phyloP scores from a whole-genome alignment of 2,888 invertebrate genomes.

The Macaria notata region DNA sequence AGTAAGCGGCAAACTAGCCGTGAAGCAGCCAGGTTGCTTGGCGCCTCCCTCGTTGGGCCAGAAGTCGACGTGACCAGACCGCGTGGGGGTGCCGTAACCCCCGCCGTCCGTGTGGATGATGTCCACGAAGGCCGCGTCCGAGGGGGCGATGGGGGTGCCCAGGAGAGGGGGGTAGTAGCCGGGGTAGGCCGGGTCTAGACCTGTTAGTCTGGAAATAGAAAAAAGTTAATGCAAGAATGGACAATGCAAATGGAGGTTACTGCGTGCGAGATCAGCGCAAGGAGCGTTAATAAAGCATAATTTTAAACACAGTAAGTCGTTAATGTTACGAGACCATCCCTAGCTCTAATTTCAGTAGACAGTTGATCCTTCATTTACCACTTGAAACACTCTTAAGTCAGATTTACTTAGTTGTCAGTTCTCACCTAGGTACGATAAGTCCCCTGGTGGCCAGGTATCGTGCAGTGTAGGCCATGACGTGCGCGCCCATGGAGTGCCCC shows the following conservation, averaged over 20 bases:
- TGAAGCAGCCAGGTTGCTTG: conserved; percentile 72
- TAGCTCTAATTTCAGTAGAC: no score
- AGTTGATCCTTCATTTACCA: no score
- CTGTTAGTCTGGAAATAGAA: conserved; percentile 50
- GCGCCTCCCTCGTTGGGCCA: conserved; percentile 74
- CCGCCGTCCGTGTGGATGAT: conserved; percentile 75
- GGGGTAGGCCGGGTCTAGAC: conserved; percentile 75
- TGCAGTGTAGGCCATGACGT: conserved; percentile 78
- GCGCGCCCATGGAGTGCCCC: conserved; percentile 82
- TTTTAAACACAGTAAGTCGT: background rate
- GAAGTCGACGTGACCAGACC: conserved; percentile 66
- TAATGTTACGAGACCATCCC: background rate
- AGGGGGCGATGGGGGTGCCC: conserved; percentile 40
- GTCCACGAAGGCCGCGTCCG: conserved; percentile 73
- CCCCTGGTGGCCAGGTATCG: conserved; percentile 58
- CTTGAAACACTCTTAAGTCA: no score
- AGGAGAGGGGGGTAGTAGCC: conserved; percentile 58
- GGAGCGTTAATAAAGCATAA: background rate
- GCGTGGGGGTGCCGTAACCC: conserved; percentile 53
- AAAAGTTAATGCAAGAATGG: no score
- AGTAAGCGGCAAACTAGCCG: conserved; percentile 46
- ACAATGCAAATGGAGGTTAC: no score
- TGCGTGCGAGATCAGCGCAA: no score
- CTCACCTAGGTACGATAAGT: conserved; percentile 49
- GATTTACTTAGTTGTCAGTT: background rate